Evolutionary conservation across 2,888 invertebrate species (phyloP).

Genomic region (Thumatha senex): DNA sequence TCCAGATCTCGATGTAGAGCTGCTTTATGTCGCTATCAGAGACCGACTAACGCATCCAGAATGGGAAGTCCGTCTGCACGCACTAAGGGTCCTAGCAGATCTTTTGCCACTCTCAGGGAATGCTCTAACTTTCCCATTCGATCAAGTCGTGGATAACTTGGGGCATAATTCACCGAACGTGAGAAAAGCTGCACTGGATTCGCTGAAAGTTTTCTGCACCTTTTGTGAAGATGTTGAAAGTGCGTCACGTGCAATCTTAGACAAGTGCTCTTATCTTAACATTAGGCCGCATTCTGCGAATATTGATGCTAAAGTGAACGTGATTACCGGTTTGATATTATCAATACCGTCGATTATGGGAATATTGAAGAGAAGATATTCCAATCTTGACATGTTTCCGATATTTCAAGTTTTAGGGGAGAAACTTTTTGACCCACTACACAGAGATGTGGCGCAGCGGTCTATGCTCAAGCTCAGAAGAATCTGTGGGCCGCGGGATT

Average conservation of each 20-base stretch:
- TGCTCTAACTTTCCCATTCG: constrained; percentile 87
- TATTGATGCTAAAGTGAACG: constrained; percentile 75
- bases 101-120: constrained; percentile 89
- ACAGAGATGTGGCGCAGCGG: constrained; percentile 88
- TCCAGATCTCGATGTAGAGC: constrained; percentile 85
- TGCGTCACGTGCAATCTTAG: constrained; percentile 85
- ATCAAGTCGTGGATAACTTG: constrained; percentile 89
- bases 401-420: constrained; percentile 81
- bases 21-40: constrained; percentile 88
- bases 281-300: constrained; percentile 80
- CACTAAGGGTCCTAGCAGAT: constrained; percentile 90
- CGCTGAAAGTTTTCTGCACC: constrained; percentile 88
- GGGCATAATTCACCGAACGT: constrained; percentile 92
- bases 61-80: constrained; percentile 93
- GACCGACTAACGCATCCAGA: constrained; percentile 90
- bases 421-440: constrained; percentile 76
- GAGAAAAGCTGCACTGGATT: constrained; percentile 90
- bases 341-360: constrained; percentile 85
- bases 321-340: constrained; percentile 86
- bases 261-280: constrained; percentile 86
- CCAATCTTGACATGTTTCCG: constrained; percentile 74
- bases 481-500: constrained; percentile 86
- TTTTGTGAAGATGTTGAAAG: constrained; percentile 87
- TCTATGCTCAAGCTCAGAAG: constrained; percentile 88
- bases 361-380: constrained; percentile 77